Evolutionary conservation across 2,113 vertebrate genomes (phyloP).

Genomic region (Ardeotis arabs): DNA sequence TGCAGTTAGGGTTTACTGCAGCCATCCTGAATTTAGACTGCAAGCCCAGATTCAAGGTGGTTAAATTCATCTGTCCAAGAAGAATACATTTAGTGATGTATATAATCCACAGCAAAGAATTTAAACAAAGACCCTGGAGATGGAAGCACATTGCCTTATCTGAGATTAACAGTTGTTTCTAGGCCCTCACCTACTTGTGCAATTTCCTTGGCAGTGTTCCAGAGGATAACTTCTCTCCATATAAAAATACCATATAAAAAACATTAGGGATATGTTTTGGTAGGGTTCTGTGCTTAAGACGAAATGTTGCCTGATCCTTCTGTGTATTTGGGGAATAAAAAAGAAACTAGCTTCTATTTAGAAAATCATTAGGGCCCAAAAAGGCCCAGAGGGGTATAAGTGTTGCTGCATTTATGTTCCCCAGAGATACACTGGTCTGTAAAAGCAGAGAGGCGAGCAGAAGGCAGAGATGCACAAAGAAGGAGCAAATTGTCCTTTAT

Average conservation of each 20-base stretch:
- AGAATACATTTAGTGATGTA: not conserved
- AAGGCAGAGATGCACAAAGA: not conserved
- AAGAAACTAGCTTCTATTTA: not conserved
- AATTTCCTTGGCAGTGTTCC: not conserved
- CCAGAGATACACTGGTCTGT: not conserved
- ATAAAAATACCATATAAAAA: slow-evolving; percentile 26
- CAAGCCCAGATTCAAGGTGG: not conserved
- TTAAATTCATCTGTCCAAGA: not conserved
- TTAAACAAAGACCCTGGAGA: slow-evolving; percentile 23
- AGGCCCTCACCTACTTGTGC: not conserved
- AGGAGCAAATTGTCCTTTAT: not conserved
- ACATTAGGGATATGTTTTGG: not conserved
- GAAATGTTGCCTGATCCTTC: not conserved
- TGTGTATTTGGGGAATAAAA: not conserved
- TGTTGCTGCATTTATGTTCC: not conserved
- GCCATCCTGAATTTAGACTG: not conserved
- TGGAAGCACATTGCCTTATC: not conserved
- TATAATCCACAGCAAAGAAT: not conserved
- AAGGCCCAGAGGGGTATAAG: not conserved
- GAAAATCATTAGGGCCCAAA: not conserved
- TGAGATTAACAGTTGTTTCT: slow-evolving; percentile 6
- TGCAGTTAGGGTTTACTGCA: not conserved
- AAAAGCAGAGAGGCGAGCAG: not conserved
- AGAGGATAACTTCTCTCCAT: not conserved
- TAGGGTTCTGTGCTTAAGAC: not conserved